A percentile compares a stretch with the other conserved stretches of the same genome.
phyloP scores from a whole-genome alignment of 2,888 invertebrate genomes.

The Synanthedon andrenaeformis region DNA sequence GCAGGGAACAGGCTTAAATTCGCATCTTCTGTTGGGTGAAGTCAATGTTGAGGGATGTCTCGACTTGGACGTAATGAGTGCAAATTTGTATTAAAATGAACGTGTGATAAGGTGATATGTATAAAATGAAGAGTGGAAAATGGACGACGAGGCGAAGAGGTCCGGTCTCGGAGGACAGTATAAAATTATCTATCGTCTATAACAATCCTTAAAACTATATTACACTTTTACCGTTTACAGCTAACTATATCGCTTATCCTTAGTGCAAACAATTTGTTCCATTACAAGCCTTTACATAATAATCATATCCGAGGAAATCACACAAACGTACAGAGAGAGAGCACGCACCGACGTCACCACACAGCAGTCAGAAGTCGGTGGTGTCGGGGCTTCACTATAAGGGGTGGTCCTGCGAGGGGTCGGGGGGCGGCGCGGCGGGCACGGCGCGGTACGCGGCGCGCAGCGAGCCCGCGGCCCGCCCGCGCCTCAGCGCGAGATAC shows the following conservation, averaged over 20 bases:
- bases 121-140: constrained; percentile 8
- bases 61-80: too few relatives aligned
- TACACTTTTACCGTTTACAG: constrained; percentile 16
- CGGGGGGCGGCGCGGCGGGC: constrained; percentile 17
- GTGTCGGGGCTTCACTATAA: constrained; percentile 47
- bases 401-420: constrained; percentile 30
- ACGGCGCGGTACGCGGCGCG: constrained; percentile 28
- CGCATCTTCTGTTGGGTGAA: too few relatives aligned
- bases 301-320: too few relatives aligned
- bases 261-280: constrained; percentile 36
- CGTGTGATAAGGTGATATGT: constrained; percentile 11
- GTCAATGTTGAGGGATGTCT: too few relatives aligned
- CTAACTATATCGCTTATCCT: constrained; percentile 23
- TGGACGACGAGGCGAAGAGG: constrained; percentile 4
- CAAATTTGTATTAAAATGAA: constrained; percentile 16
- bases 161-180: constrained; percentile 22
- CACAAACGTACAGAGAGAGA: too few relatives aligned
- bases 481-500: constrained; percentile 7
- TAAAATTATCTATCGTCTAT: constrained; percentile 19
- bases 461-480: constrained; percentile 2
- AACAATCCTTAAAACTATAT: constrained; percentile 33
- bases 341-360: too few relatives aligned
- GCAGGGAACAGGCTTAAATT: background rate
- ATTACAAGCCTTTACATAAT: constrained; percentile 27
- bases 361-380: constrained; percentile 21